These are phyloP conservation scores for Epirrita christyi DNA, from an alignment of 2,888 invertebrate species.

Conservation along the genomic window DNA sequence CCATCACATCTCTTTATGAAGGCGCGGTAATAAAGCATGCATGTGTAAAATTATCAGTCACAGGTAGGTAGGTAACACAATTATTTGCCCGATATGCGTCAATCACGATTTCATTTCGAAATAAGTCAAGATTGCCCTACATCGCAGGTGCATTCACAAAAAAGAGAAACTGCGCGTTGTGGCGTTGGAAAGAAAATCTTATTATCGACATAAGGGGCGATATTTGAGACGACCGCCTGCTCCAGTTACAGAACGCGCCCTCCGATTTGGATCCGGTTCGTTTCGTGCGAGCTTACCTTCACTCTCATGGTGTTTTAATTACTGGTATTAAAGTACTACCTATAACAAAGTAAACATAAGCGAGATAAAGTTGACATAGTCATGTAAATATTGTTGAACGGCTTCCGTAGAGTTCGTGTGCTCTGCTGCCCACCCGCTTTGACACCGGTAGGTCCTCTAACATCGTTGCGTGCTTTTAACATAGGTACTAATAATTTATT, in stretches of 20 bases:
- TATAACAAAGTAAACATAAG: constrained; percentile 29
- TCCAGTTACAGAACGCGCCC: constrained; percentile 81
- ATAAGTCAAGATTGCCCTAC: constrained; percentile 74
- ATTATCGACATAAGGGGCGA: constrained; percentile 81
- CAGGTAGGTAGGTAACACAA: constrained; percentile 48
- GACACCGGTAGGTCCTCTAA: constrained; percentile 13
- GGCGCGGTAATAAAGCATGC: constrained; percentile 26
- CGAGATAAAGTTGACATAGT: constrained; percentile 36
- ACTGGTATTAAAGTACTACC: constrained; percentile 34
- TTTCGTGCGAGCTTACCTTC: constrained; percentile 73
- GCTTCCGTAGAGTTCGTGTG: constrained; percentile 36
- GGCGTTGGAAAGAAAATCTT: constrained; percentile 78
- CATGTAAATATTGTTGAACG: constrained; percentile 28
- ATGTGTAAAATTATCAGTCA: constrained; percentile 37
- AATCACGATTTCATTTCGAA: constrained; percentile 68
- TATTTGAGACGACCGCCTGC: constrained; percentile 77
- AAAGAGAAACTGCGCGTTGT: constrained; percentile 79
- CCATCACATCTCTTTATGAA: constrained; percentile 1
- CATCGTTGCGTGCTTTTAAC: constrained; percentile 12
- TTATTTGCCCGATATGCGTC: constrained; percentile 64
- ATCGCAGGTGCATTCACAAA: constrained; percentile 78
- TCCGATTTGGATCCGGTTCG: constrained; percentile 78
- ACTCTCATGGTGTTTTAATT: constrained; percentile 72
- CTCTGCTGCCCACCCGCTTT: constrained; percentile 2
- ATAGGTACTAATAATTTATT: too few species aligned